Conservation (phyloP, 2,888 invertebrate genomes). For the Euplagia quadripunctaria region DNA sequence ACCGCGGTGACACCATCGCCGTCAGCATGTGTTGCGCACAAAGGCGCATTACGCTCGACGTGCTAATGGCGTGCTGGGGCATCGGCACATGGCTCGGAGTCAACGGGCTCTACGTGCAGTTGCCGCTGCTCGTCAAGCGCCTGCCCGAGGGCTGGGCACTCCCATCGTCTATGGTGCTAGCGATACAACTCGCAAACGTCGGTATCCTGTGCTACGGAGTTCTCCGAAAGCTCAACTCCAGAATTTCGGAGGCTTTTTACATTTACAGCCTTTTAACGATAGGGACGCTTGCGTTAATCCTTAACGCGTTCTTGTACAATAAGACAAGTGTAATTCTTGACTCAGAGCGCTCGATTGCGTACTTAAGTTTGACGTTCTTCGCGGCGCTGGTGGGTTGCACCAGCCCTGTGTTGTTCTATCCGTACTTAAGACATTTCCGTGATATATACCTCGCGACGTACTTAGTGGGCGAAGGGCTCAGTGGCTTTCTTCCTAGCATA, state of each 20-base stretch:
- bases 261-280: conserved; percentile 86
- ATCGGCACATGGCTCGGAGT: conserved; percentile 95
- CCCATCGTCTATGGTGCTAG: conserved; percentile 93
- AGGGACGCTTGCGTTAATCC: conserved; percentile 86
- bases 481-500: conserved; percentile 94
- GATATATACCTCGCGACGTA: conserved; percentile 93
- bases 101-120: conserved; percentile 95
- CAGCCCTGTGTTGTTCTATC: conserved; percentile 95
- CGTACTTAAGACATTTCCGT: conserved; percentile 92
- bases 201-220: conserved; percentile 91
- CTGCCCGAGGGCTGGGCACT: conserved; percentile 96
- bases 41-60: conserved; percentile 63
- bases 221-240: conserved; percentile 78
- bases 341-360: conserved; percentile 84
- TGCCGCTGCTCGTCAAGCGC: conserved; percentile 93
- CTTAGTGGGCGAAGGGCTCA: conserved; percentile 93
- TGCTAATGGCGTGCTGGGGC: conserved; percentile 89
- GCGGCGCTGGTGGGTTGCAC: conserved; percentile 93
- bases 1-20: conserved; percentile 47
- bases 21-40: conserved; percentile 74
- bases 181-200: conserved; percentile 94
- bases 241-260: conserved; percentile 82
- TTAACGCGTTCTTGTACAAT: conserved; percentile 88
- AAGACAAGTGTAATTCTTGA: conserved; percentile 85
- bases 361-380: conserved; percentile 89